Evolutionary conservation across 2,113 vertebrate species (phyloP), one percentile per base, ranked within the genome.

Genomic region (Solea solea): DNA sequence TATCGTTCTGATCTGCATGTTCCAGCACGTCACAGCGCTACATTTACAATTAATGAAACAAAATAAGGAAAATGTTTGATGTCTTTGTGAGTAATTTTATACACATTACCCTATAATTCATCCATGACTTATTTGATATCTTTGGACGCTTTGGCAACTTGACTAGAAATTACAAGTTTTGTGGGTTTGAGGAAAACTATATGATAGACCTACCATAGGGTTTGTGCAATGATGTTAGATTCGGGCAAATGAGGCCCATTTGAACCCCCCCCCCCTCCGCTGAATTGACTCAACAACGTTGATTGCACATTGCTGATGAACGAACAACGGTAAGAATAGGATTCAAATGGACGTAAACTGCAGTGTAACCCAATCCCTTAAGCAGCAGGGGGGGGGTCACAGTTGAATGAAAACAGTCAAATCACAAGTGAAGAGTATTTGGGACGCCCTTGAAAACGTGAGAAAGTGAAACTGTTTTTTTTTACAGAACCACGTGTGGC

Each of bases 121-220:
- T 39, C 42, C 40, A 45, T 34, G 21, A 39, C 59, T 2, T 63
- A 27, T 79, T 80, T 73, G 44, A 58, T 41, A 40, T 67, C 41
- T 16, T 52, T 76, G 71, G 58, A 82, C 75, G 63, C 44, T 49
- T 65, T 75, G 46, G 62, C 46, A 51, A 46, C 25, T 41, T 67
- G 39, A 64, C 16, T 21, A 50, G 13, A 80, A 67, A 83, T 72
- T 72, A 55, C n/a, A 82, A 68, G 41, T 66, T 77, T 15, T 55
- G 73, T 73, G 69, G 75, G 39, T 76, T 81, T 45, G 49, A 65
- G 15, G 9, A 61, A 67, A 69, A 52, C 16, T 34, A 44, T 62
- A 56, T 6, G 5, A 50, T 6, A 42, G 28, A 67, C 21, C 48
- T 72, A 69, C 69, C 73, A 81, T 69, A 72, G 12, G n/a, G n/a